Base-by-base conservation (phyloP, 2,888 invertebrate genomes). In the Drosophila melanocephala region DNA sequence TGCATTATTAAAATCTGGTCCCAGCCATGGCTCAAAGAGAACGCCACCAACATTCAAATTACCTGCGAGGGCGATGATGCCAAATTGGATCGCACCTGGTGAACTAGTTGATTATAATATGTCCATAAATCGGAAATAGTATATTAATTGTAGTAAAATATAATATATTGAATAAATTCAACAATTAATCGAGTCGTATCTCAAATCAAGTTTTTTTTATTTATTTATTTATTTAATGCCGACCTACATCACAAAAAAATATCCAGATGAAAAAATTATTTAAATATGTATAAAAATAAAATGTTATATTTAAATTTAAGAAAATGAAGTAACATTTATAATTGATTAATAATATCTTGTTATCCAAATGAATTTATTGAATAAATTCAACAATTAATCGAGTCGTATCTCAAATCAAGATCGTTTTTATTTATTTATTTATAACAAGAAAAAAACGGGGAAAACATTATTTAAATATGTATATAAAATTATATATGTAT, bases 21-120 rank as follows among this genome's bases (percentile, higher is more conserved):
- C 5, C 90, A 66, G 19, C 44, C 80, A 2, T 91, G 92, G 91
- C 65, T 87, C 5, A 7, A 58, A 39, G 56, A 74, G 26, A 55
- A 81, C 44, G 81, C 74, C 19, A 81, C 86, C 59, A 85, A 89
- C 35, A 73, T 91, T 5, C 80, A 72, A 22, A 79, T 91, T 19
- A 59, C 84, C 19, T 81, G 77, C 52, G 57, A 71, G 3, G 86
- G 72, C 7, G 86, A 79, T 1, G 73, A 63, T 26, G 64, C 32
- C 10, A 39, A 44, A 28, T 33, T 87, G 14, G 72, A 81, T 19
- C 55, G 56, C n/a, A 81, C 84, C 16, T 81, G 81, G 86, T 85
- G 74, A 52, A 47, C 12, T 9, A 26, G 9, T 14, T 16, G 12
- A 7, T 5, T 12, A 22, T 3, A n/a, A 14, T 19, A 19, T 39